Percentiles rank a stretch among this genome's conserved stretches.
These are phyloP conservation scores for Heliconius sara DNA, from an alignment of 2,888 invertebrate genomes.

Conservation along the genomic window DNA sequence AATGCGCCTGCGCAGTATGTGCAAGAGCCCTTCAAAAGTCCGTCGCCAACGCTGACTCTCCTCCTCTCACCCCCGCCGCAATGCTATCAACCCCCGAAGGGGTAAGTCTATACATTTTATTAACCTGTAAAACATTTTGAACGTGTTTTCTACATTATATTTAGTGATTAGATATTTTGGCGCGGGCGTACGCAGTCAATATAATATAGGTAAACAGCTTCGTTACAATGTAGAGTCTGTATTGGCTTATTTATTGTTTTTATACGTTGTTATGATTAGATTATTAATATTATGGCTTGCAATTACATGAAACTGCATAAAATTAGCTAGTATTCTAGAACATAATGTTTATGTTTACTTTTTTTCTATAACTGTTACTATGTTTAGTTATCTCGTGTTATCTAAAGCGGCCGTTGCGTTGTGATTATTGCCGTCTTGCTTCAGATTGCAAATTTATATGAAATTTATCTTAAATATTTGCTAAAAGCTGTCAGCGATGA, in stretches of 20 bases:
- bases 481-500: constrained; percentile 1
- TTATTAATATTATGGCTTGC: constrained; percentile 30
- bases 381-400: background rate
- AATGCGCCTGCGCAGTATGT: constrained; percentile 44
- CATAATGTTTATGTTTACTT: background rate
- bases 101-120: constrained; percentile 44
- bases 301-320: constrained; percentile 11
- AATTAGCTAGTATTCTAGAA: background rate
- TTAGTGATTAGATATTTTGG: constrained; percentile 12
- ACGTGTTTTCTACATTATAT: background rate
- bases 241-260: constrained; percentile 37
- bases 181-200: constrained; percentile 29
- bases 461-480: constrained; percentile 9
- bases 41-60: constrained; percentile 47
- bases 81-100: constrained; percentile 41
- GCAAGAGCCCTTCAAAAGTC: constrained; percentile 45
- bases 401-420: background rate
- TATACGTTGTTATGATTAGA: constrained; percentile 37
- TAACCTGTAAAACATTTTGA: constrained; percentile 4
- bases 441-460: background rate
- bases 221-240: constrained; percentile 37
- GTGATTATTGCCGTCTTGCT: background rate
- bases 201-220: constrained; percentile 22
- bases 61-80: constrained; percentile 45
- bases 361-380: background rate